Percentiles rank a stretch among this genome's conserved stretches.
phyloP scores from a whole-genome alignment of 2,888 invertebrate species.

The Trissoscelio sp. region DNA sequence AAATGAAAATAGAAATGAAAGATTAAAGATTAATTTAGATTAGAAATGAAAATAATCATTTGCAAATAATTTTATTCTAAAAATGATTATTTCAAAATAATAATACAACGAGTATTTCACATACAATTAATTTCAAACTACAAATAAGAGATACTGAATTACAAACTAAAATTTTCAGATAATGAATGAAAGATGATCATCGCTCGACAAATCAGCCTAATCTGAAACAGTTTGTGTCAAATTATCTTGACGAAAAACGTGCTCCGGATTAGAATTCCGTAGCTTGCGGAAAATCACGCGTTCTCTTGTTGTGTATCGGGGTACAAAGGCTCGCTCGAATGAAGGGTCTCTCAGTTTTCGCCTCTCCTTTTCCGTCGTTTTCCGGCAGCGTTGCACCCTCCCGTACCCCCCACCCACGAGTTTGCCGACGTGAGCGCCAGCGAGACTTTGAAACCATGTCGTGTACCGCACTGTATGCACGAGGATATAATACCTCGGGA shows the following conservation, averaged over 20 bases:
- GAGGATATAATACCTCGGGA: slow-evolving; percentile 53
- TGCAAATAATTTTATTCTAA: no score
- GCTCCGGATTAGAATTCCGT: slow-evolving; percentile 30
- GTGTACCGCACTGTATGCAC: slow-evolving; percentile 33
- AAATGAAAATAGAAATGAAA: no score
- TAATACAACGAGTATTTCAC: no score
- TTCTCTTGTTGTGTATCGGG: slow-evolving; percentile 27
- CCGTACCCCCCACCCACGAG: neutral
- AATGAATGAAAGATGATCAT: no score
- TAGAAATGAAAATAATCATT: no score
- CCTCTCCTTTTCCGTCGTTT: slow-evolving; percentile 29
- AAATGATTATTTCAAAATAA: no score
- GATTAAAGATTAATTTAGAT: no score
- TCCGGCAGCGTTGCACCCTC: neutral
- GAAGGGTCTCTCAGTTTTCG: slow-evolving; percentile 40
- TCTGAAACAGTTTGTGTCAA: slow-evolving; percentile 23
- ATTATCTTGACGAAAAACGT: slow-evolving; percentile 29
- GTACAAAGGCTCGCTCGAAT: slow-evolving; percentile 32
- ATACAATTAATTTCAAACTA: no score
- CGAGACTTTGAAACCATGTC: slow-evolving; percentile 46
- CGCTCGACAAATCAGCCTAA: slow-evolving; percentile 7
- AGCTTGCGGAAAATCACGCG: slow-evolving; percentile 43
- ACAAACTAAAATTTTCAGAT: no score
- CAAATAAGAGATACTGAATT: no score
- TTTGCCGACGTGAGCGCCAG: slow-evolving; percentile 1